Evolutionary conservation across 2,113 vertebrate genomes (phyloP), one percentile per base, ranked within the genome.

Genomic region (Varanus komodoensis): DNA sequence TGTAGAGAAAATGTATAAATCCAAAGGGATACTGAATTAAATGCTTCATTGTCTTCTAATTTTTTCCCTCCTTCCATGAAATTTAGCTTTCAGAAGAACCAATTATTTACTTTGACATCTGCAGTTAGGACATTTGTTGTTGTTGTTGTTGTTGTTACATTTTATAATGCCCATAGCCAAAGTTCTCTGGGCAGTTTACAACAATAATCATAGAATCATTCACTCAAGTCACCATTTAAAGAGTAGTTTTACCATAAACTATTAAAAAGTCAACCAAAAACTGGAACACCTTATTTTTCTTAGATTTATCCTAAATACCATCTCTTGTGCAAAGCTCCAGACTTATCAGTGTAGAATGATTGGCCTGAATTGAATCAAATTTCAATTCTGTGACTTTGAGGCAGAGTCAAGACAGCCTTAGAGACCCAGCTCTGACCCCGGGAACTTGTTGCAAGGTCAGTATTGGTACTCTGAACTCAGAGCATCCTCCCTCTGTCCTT

Each of bases 251-350:
- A 38, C 87, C 71, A 87, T 1, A 83, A 73, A 73, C 79, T 38
- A 25, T 86, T 92, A 88, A 50, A 80, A 71, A 82, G 52, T 87
- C 93, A 89, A 74, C n/a, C 48, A 80, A 87, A 74, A 93, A 52
- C 57, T 75, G 34, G 74, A 94, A 91, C 50, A 52, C 82, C 61
- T 78, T 89, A 67, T 11, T 8, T 1, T 86, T 94, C 23, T 91
- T 61, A 78, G 50, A 81, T 64, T 64, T 64, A 25, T 87, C 93
- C 94, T 82, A 89, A 52, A 75, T 68, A 27, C 29, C 25, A 44
- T 87, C 38, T 48, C 29, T 87, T 79, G n/a, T 48, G 50, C 21
- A 57, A 15, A 38, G 29, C 14, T n/a, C 54, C 29, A 17, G 52
- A 61, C 29, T 61, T 57, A 75, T 61, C 71, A 57, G 19, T 86